phyloP scores from a whole-genome alignment of 2,888 invertebrate genomes.

The Drosophila mercatorum region DNA sequence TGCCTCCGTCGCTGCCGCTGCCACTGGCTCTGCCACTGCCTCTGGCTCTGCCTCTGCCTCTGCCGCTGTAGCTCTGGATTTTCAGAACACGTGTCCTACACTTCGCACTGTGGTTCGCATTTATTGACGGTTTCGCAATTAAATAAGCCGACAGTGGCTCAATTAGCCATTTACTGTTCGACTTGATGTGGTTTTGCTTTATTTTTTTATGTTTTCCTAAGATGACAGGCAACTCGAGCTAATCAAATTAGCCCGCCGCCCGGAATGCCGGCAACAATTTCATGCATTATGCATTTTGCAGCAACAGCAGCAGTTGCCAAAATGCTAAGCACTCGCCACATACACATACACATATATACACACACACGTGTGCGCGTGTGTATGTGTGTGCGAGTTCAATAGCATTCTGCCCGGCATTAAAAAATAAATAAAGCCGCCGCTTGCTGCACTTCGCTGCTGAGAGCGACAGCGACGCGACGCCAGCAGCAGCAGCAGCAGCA shows the following conservation, averaged over 20 bases:
- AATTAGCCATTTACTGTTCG: conserved; percentile 6
- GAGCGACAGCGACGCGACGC: conserved; percentile 22
- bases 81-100: conserved; percentile 31
- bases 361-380: background rate
- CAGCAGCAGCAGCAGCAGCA: conserved; percentile 8
- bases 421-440: conserved; percentile 72
- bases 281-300: conserved; percentile 62
- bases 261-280: conserved; percentile 50
- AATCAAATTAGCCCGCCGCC: conserved; percentile 59
- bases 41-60: background rate
- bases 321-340: conserved; percentile 37
- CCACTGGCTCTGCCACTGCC: background rate
- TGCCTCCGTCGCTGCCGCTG: conserved; percentile 18
- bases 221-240: conserved; percentile 44
- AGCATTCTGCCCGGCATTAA: conserved; percentile 75
- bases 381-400: conserved; percentile 66
- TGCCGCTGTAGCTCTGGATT: conserved; percentile 79
- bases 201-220: conserved; percentile 40
- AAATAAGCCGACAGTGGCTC: conserved; percentile 28
- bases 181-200: background rate
- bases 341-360: background rate
- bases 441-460: conserved; percentile 40
- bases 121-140: conserved; percentile 15
- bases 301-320: conserved; percentile 51
- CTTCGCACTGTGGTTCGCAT: conserved; percentile 8